These are phyloP conservation scores for Nyctibius grandis DNA, from an alignment of 2,797 vertebrate species.

Conservation along the genomic window DNA sequence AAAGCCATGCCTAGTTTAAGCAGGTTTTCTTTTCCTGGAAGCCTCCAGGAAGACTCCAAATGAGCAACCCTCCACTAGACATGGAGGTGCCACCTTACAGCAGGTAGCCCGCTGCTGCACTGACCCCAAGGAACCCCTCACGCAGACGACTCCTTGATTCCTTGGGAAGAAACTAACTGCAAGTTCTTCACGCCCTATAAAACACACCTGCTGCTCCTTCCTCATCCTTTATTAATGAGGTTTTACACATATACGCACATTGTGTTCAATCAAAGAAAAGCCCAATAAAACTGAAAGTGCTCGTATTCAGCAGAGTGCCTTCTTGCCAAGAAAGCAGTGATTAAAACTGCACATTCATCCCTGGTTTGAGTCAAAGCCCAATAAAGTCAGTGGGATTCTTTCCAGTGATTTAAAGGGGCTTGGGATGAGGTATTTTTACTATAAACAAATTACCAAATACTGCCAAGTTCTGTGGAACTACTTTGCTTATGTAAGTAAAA, in stretches of 20 bases:
- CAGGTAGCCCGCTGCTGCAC: fast-evolving
- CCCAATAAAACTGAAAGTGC: neutral
- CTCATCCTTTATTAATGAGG: neutral
- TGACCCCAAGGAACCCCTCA: neutral
- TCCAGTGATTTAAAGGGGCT: constrained; percentile 38
- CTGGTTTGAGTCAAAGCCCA: constrained; percentile 14
- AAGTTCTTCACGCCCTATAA: neutral
- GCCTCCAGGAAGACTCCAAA: neutral
- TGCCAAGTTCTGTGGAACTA: neutral
- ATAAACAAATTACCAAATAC: constrained; percentile 6
- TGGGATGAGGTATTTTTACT: constrained; percentile 36
- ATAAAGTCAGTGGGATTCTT: constrained; percentile 18
- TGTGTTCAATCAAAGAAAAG: neutral
- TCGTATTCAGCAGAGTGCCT: neutral
- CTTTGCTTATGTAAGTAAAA: constrained; percentile 15
- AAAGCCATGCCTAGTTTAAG: neutral
- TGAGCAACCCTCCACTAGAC: neutral
- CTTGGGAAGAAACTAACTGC: neutral
- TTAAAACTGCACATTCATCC: constrained; percentile 44
- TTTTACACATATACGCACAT: neutral
- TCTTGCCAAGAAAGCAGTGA: constrained; percentile 27
- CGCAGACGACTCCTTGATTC: fast-evolving
- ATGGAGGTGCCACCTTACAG: neutral
- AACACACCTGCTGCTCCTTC: constrained; percentile 23
- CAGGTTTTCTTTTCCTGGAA: neutral